Percentiles rank a stretch among this genome's conserved stretches.
These are phyloP conservation scores for Vidua macroura DNA, from an alignment of 2,113 vertebrate species.

Conservation along the genomic window DNA sequence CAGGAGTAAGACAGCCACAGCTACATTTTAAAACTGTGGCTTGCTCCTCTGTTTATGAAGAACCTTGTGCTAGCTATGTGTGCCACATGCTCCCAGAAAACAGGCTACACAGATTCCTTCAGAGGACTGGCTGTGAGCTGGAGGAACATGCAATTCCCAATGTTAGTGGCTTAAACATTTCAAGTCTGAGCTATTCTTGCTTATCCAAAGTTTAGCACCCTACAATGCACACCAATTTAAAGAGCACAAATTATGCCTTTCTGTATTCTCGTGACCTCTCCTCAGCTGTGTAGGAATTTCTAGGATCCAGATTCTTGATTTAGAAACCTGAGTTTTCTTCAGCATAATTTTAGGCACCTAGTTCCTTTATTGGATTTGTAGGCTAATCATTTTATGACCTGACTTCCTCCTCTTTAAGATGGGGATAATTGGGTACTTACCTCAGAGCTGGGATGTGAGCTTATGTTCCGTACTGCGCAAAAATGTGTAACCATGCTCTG, in stretches of 20 bases:
- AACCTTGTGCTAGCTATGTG: neutral
- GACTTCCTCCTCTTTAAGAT: neutral
- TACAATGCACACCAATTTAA: neutral
- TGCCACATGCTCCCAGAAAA: neutral
- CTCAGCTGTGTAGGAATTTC: neutral
- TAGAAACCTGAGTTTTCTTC: neutral
- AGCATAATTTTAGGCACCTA: neutral
- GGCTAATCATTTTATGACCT: neutral
- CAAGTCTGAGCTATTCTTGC: neutral
- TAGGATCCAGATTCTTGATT: neutral
- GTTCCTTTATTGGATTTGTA: neutral
- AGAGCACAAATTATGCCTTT: neutral
- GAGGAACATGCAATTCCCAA: rapidly evolving
- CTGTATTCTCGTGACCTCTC: neutral
- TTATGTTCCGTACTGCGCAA: neutral
- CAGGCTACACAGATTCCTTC: neutral
- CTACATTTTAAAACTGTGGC: neutral
- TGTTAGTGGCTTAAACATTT: neutral
- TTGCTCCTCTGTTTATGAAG: neutral
- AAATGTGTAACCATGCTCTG: neutral
- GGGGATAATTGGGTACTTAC: neutral
- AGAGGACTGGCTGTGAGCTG: neutral
- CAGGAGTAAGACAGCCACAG: neutral
- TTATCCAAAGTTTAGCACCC: neutral
- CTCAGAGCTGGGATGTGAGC: neutral